phyloP scores from a whole-genome alignment of 2,888 invertebrate genomes.

The Cataglyphis altisquamis region DNA sequence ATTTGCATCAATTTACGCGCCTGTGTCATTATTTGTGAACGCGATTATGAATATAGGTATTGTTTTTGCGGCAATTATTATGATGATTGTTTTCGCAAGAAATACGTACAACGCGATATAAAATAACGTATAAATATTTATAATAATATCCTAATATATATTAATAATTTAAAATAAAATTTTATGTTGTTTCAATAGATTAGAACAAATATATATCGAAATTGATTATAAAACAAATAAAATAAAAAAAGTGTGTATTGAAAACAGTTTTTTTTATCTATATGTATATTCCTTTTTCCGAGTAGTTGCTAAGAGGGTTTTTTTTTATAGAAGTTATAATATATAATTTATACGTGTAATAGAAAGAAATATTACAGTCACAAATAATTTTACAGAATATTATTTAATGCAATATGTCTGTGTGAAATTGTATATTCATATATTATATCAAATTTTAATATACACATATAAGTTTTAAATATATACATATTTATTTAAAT shows the following conservation, averaged over 20 bases:
- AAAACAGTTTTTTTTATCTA: not conserved
- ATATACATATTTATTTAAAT: not conserved
- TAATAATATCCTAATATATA: not conserved
- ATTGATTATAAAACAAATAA: not conserved
- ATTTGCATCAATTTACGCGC: conserved; percentile 12
- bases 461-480: not conserved
- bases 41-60: not conserved
- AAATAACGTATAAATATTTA: conserved; percentile 20
- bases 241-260: not conserved
- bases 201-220: not conserved
- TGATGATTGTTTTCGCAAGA: not conserved
- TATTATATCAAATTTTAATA: not conserved
- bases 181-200: not conserved
- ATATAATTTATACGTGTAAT: not conserved
- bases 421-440: not conserved
- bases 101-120: not conserved
- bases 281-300: not conserved
- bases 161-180: not conserved
- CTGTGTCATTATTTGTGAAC: not conserved
- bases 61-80: conserved; percentile 8
- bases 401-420: not conserved
- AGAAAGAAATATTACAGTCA: not conserved
- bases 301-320: not conserved
- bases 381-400: not conserved
- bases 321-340: not conserved